Percentiles rank a stretch among this genome's conserved stretches.
These are phyloP conservation scores for Nephrocerus scutellatus DNA, from an alignment of 2,888 invertebrate species.

Conservation along the genomic window DNA sequence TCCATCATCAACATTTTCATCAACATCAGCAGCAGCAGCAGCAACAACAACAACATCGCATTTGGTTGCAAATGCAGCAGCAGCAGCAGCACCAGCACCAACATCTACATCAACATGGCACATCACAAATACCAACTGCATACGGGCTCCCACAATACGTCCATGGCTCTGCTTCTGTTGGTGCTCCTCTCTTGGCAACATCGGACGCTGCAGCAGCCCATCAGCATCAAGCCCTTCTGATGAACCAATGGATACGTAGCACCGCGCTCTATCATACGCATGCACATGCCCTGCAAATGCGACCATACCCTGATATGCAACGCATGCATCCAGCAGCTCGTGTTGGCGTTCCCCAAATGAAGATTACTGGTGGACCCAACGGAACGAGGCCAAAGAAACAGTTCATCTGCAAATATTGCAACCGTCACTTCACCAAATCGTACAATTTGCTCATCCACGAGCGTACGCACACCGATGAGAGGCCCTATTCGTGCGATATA, in stretches of 20 bases:
- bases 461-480: conserved; percentile 92
- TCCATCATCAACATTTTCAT: conserved; percentile 22
- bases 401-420: conserved; percentile 97
- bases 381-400: conserved; percentile 68
- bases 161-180: conserved; percentile 13
- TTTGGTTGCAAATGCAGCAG: conserved; percentile 30
- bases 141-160: conserved; percentile 19
- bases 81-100: conserved; percentile 42
- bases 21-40: conserved; percentile 33
- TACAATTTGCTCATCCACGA: conserved; percentile 97
- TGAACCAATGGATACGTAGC: conserved; percentile 69
- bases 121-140: conserved; percentile 29
- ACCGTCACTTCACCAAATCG: conserved; percentile 94
- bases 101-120: conserved; percentile 25
- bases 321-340: conserved; percentile 37
- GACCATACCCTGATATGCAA: conserved; percentile 51
- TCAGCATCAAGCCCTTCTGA: conserved; percentile 54
- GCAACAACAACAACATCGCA: conserved; percentile 32
- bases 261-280: conserved; percentile 57
- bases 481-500: conserved; percentile 93
- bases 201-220: conserved; percentile 39
- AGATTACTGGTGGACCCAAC: conserved; percentile 49
- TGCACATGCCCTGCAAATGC: conserved; percentile 33
- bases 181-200: conserved; percentile 17
- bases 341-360: conserved; percentile 50